Evolutionary conservation across 1,140 invertebrate species (phyloP).

Genomic region (Trachymyrmex cornetzi): DNA sequence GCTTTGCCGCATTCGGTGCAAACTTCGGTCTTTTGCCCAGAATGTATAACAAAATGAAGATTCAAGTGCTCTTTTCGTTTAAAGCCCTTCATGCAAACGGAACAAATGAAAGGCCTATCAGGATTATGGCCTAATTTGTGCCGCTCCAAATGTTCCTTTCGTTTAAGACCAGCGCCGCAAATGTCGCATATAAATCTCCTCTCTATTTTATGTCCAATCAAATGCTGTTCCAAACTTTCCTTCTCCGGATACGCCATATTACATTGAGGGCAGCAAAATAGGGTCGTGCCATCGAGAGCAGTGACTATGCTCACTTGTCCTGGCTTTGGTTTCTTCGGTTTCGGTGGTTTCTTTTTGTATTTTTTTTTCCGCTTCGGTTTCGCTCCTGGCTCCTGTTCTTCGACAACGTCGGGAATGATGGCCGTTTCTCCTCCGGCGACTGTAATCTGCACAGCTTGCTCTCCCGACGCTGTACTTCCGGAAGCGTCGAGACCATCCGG

Average conservation of each 20-base stretch:
- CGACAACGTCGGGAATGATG: conserved; percentile 87
- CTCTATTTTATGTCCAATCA: conserved; percentile 92
- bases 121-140: conserved; percentile 93
- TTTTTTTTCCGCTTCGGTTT: conserved; percentile 92
- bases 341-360: conserved; percentile 93
- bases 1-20: conserved; percentile 91
- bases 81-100: conserved; percentile 92
- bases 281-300: conserved; percentile 90
- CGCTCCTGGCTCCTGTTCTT: conserved; percentile 84
- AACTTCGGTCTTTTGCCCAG: conserved; percentile 93
- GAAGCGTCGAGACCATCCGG: conserved; percentile 83
- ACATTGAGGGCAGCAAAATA: conserved; percentile 93
- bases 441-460: conserved; percentile 84
- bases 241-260: conserved; percentile 93
- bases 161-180: conserved; percentile 90
- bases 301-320: conserved; percentile 91
- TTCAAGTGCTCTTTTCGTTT: conserved; percentile 94
- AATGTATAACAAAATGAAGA: conserved; percentile 93
- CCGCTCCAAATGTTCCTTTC: conserved; percentile 93
- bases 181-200: conserved; percentile 89
- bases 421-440: conserved; percentile 84
- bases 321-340: conserved; percentile 90
- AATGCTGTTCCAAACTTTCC: conserved; percentile 91
- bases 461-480: conserved; percentile 79
- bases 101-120: conserved; percentile 92